A percentile compares a stretch with the other conserved stretches of the same genome.
These are phyloP conservation scores for Anoplophora glabripennis DNA, from an alignment of 1,140 invertebrate species.

Conservation along the genomic window DNA sequence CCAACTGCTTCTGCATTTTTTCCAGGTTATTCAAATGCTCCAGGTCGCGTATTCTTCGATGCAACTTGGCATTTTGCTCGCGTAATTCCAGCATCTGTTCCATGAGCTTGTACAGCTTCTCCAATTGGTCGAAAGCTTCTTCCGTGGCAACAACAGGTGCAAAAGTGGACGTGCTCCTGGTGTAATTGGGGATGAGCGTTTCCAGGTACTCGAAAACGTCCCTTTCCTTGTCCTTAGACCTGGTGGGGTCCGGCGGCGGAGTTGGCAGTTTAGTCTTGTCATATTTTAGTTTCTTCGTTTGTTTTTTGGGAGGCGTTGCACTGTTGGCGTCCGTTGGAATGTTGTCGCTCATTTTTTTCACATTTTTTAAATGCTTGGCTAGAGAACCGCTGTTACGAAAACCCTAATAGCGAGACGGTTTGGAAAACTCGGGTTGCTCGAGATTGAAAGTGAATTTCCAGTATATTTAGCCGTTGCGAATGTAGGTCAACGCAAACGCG, in stretches of 20 bases:
- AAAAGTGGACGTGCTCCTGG: conserved; percentile 47
- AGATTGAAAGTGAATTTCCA: conserved; percentile 3
- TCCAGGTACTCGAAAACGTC: conserved; percentile 44
- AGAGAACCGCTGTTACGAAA: too few species aligned
- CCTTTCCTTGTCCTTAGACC: conserved; percentile 27
- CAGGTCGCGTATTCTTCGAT: conserved; percentile 67
- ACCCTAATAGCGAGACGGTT: too few species aligned
- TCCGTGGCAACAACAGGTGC: conserved; percentile 53
- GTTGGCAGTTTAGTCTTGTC: conserved; percentile 38
- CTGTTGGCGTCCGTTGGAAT: conserved; percentile 18
- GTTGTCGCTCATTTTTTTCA: conserved; percentile 28
- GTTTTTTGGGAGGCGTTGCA: conserved; percentile 20
- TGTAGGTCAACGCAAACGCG: background rate
- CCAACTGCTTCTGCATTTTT: conserved; percentile 54
- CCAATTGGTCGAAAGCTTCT: conserved; percentile 70
- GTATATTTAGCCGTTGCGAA: background rate
- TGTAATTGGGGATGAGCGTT: conserved; percentile 32
- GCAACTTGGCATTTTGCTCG: conserved; percentile 66
- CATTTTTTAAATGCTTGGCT: background rate
- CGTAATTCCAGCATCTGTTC: conserved; percentile 70
- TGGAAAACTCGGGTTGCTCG: background rate
- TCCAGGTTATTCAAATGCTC: conserved; percentile 69
- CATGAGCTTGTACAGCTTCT: conserved; percentile 70
- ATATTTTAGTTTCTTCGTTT: conserved; percentile 29
- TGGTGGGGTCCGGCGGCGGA: conserved; percentile 41